These are phyloP conservation scores for Andinoacara biseriatus DNA, from an alignment of 2,113 vertebrate genomes.

Conservation along the genomic window DNA sequence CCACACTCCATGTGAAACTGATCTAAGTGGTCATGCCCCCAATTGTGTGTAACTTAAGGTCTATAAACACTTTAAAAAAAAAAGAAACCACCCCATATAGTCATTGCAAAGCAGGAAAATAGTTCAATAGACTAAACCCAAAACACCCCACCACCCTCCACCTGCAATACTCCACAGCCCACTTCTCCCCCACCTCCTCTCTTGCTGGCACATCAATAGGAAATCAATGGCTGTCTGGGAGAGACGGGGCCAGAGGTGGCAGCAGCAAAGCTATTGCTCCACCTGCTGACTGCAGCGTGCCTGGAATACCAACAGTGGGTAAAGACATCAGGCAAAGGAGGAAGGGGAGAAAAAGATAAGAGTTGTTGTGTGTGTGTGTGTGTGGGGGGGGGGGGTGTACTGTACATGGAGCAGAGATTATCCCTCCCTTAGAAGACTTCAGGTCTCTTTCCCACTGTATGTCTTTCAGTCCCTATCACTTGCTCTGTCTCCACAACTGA, in stretches of 20 bases:
- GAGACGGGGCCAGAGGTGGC: constrained; percentile 49
- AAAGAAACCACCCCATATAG: background rate
- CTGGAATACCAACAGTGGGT: constrained; percentile 56
- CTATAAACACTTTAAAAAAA: background rate
- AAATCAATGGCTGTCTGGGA: constrained; percentile 68
- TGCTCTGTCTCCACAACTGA: background rate
- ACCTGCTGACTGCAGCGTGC: constrained; percentile 47
- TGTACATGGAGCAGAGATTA: constrained; percentile 66
- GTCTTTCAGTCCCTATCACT: constrained; percentile 15
- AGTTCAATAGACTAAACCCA: background rate
- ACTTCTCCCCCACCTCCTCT: background rate
- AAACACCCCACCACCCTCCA: background rate
- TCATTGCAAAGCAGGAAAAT: background rate
- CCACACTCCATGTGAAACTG: background rate
- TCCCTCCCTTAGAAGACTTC: constrained; percentile 28
- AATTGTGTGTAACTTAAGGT: background rate
- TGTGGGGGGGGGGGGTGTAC: constrained; percentile 58
- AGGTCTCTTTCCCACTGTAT: constrained; percentile 23
- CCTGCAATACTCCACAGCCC: background rate
- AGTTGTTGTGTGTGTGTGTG: no score
- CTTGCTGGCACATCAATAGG: constrained; percentile 58
- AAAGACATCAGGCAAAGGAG: background rate
- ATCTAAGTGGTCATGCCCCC: background rate
- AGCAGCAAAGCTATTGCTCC: constrained; percentile 68
- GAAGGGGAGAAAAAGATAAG: background rate